phyloP scores from a whole-genome alignment of 1,140 invertebrate genomes.

The Solenopsis invicta region DNA sequence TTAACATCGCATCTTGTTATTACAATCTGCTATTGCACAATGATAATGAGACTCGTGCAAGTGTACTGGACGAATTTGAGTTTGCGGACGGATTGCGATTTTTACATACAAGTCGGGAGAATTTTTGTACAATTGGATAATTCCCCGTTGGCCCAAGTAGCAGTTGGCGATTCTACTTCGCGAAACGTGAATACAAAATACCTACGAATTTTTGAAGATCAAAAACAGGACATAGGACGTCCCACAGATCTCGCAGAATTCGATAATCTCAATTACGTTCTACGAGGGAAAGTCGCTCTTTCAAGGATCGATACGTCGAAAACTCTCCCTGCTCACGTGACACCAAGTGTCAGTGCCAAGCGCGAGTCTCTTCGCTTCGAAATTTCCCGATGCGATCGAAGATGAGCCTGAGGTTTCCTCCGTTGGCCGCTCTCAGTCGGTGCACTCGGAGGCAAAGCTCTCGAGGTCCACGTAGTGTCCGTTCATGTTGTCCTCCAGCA shows the following conservation, averaged over 20 bases:
- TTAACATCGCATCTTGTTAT: background rate
- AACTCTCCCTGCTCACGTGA: background rate
- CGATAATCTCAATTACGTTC: constrained; percentile 4
- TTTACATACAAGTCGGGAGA: background rate
- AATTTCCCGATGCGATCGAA: constrained; percentile 14
- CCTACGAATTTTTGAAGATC: background rate
- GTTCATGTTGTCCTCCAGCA: constrained; percentile 91
- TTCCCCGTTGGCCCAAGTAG: background rate
- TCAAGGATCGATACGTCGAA: background rate
- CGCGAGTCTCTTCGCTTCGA: background rate
- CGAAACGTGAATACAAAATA: background rate
- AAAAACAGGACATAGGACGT: background rate
- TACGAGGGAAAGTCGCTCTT: background rate
- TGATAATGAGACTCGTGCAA: background rate
- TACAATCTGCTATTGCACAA: background rate
- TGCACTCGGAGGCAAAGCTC: constrained; percentile 91
- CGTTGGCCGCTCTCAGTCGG: constrained; percentile 83
- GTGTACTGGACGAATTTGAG: background rate
- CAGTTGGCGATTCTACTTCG: background rate
- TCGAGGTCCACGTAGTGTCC: constrained; percentile 93
- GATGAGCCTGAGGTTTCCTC: background rate
- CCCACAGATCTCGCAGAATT: background rate
- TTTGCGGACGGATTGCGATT: constrained; percentile 21
- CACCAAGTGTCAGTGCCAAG: background rate
- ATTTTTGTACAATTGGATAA: background rate